phyloP scores from a whole-genome alignment of 2,797 vertebrate genomes.

The Centropyge bicolor region DNA sequence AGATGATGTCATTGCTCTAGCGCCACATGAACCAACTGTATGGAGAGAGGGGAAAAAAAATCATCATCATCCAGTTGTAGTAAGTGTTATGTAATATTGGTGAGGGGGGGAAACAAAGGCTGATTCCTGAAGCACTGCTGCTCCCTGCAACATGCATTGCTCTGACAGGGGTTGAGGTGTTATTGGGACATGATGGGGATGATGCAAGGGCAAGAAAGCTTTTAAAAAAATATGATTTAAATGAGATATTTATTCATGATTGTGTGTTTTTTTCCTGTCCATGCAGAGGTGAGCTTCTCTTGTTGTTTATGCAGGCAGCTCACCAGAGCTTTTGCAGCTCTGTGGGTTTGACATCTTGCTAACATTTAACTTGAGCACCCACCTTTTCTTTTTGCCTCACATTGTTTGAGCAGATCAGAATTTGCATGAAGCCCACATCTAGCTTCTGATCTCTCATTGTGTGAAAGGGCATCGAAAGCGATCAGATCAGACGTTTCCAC shows the following conservation, averaged over 20 bases:
- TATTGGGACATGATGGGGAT: conserved; percentile 14
- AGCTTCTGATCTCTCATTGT: neutral
- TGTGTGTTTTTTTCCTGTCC: conserved; percentile 9
- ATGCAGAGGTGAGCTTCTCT: conserved; percentile 24
- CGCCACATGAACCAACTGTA: conserved; percentile 76
- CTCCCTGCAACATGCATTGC: conserved; percentile 43
- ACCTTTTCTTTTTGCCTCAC: conserved; percentile 9
- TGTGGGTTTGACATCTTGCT: conserved; percentile 55
- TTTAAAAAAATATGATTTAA: neutral
- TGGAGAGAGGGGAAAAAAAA: conserved; percentile 30
- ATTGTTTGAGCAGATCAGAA: conserved; percentile 7
- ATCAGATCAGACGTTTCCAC: neutral
- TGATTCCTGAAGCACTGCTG: conserved; percentile 43
- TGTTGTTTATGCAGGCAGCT: conserved; percentile 26
- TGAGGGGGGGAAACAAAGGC: conserved; percentile 68
- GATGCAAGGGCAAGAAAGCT: conserved; percentile 54
- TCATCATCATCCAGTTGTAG: conserved; percentile 77
- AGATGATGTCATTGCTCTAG: conserved; percentile 86
- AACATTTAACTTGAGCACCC: conserved; percentile 55
- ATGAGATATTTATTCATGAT: conserved; percentile 17
- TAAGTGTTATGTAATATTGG: conserved; percentile 82
- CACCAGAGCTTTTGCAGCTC: conserved; percentile 14
- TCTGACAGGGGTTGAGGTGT: conserved; percentile 32
- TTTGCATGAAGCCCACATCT: conserved; percentile 48
- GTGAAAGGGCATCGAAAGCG: conserved; percentile 22